phyloP scores from a whole-genome alignment of 2,888 invertebrate genomes.

The Troilus luridus region DNA sequence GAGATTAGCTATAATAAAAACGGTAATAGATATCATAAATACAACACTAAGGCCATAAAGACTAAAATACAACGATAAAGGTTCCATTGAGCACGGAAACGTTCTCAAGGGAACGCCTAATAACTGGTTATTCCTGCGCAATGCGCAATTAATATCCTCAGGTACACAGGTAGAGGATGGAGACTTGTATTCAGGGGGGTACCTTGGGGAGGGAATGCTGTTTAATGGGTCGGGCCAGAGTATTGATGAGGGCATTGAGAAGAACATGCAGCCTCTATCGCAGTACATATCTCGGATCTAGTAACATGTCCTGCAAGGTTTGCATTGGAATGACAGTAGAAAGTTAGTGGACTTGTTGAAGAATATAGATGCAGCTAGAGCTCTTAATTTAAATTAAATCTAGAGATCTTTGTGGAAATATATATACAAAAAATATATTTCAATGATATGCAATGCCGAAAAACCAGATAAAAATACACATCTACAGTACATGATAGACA shows the following conservation, averaged over 20 bases:
- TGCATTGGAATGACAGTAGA: background rate
- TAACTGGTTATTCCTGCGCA: background rate
- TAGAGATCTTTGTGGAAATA: too few species aligned
- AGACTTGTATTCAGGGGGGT: background rate
- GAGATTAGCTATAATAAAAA: background rate
- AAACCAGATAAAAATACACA: too few species aligned
- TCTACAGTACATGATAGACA: too few species aligned
- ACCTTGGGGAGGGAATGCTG: background rate
- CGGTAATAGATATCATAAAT: background rate
- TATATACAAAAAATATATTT: too few species aligned
- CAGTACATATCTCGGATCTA: background rate
- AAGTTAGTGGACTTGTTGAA: too few species aligned
- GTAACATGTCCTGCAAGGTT: background rate
- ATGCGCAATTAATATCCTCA: conserved; percentile 24
- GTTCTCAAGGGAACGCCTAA: conserved; percentile 16
- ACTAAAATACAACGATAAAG: background rate
- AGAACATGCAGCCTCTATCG: conserved; percentile 13
- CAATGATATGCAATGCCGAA: too few species aligned
- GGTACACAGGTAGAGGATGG: background rate
- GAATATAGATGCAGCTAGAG: too few species aligned
- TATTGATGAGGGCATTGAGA: background rate
- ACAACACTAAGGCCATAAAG: background rate
- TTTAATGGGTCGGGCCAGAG: background rate
- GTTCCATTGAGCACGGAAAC: background rate
- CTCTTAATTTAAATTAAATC: background rate